Conservation (phyloP, 2,113 vertebrate species). For the Ochotona princeps region DNA sequence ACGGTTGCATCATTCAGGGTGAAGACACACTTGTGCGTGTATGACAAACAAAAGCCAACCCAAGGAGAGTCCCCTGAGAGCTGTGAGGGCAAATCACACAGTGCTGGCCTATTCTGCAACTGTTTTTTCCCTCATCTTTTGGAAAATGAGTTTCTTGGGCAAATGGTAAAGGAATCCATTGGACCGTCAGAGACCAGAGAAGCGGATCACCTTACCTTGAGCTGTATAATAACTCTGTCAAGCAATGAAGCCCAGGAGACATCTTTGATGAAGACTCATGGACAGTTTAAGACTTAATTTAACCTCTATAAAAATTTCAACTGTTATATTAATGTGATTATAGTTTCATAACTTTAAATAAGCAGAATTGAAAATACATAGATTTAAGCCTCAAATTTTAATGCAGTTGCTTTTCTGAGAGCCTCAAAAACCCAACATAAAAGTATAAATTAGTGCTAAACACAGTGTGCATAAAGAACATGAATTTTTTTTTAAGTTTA, state of each 20-base stretch:
- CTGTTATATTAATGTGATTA: neutral
- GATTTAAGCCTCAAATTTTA: neutral
- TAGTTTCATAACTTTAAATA: constrained; percentile 7
- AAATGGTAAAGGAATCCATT: constrained; percentile 26
- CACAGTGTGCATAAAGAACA: neutral
- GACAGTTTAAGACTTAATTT: constrained; percentile 30
- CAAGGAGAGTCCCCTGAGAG: constrained; percentile 63
- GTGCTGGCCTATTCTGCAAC: constrained; percentile 22
- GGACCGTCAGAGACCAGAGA: constrained; percentile 29
- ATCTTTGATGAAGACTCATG: neutral
- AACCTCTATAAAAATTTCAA: constrained; percentile 31
- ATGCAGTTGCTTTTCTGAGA: neutral
- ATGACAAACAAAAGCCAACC: constrained; percentile 69
- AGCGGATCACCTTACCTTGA: neutral
- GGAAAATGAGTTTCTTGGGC: constrained; percentile 13
- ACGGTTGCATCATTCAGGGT: constrained; percentile 81
- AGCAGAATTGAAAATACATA: constrained; percentile 16
- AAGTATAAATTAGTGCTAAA: neutral
- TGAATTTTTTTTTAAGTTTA: constrained; percentile 12
- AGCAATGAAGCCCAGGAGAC: neutral
- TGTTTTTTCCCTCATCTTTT: constrained; percentile 31
- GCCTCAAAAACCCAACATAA: neutral
- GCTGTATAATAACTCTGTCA: neutral
- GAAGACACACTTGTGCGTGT: constrained; percentile 73
- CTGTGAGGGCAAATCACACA: constrained; percentile 12